Evolutionary conservation across 2,113 vertebrate genomes (phyloP), one percentile per base, ranked within the genome.

Genomic region (Cheirogaleus medius): DNA sequence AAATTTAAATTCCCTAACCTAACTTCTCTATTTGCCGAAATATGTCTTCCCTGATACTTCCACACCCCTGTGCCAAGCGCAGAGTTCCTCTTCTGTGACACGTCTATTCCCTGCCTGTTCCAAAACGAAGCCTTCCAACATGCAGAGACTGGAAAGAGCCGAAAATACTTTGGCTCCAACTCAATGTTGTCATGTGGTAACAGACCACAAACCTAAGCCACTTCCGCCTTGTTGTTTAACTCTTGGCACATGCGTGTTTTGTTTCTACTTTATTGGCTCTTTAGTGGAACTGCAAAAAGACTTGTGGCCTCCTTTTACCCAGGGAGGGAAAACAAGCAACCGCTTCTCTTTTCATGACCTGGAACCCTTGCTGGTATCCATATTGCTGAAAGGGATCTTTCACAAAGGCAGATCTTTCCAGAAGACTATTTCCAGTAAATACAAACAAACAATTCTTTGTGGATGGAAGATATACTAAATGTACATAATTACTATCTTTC

Each of bases 251-350:
- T 83, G 91, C 81, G 71, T 92, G 89, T 96, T 94, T 97, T 91
- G 89, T 94, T 98, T 95, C 97, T 88, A n/a, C 93, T 98, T 98
- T 97, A 96, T 90, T 96, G 92, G 95, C 94, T 95, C 92, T 96
- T 96, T 73, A 93, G 90, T 84, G 81, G 93, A 96, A 85, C 92
- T 96, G 94, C 83, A 90, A 49, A 94, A 90, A 92, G 92, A 44
- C 66, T 56, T 69, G 74, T 93, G 95, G 91, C 77, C 76, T 83
- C 73, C 77, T 97, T 96, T 97, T 69, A 81, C 86, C 87, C 85
- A 92, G 80, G 0, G 25, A 82, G 71, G 82, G 73, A 80, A 96
- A 97, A 68, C 37, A 93, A 97, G 82, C 80, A 87, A 9, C 47
- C 14, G 44, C 54, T 78, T 87, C 80, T 85, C 86, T 96, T 76